These are phyloP conservation scores for Temnothorax rugatulus DNA, from an alignment of 2,888 invertebrate species.

Conservation along the genomic window DNA sequence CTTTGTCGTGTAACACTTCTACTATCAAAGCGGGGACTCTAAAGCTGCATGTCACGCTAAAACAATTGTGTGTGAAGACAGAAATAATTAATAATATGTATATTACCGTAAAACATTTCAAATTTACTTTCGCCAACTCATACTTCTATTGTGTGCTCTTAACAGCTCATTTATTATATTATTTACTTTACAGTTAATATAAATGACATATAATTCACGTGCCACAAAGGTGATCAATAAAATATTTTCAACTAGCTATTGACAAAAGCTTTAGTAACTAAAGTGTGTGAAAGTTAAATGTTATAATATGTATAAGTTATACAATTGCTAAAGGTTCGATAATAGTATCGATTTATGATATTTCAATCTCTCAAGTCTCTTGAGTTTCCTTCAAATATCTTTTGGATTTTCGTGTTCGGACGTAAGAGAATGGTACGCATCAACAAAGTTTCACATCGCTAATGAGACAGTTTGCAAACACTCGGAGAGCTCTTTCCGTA, in stretches of 20 bases:
- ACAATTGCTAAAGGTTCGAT: background rate
- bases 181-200: conserved; percentile 16
- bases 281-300: background rate
- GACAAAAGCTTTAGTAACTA: background rate
- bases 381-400: background rate
- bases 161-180: conserved; percentile 18
- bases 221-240: background rate
- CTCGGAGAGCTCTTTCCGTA: conserved; percentile 4
- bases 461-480: conserved; percentile 36
- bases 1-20: background rate
- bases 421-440: background rate
- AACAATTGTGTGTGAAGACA: background rate
- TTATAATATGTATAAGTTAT: background rate
- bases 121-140: conserved; percentile 11
- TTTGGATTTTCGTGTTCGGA: background rate
- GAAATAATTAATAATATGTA: conserved; percentile 13
- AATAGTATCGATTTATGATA: background rate
- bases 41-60: background rate
- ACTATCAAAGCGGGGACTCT: background rate
- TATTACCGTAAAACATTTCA: conserved; percentile 23
- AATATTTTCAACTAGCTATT: background rate
- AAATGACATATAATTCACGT: background rate
- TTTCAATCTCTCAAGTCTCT: background rate
- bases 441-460: conserved; percentile 36
- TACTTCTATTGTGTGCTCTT: background rate